Conservation (phyloP, 2,797 vertebrate species). For the Mionectes olivaceus region DNA sequence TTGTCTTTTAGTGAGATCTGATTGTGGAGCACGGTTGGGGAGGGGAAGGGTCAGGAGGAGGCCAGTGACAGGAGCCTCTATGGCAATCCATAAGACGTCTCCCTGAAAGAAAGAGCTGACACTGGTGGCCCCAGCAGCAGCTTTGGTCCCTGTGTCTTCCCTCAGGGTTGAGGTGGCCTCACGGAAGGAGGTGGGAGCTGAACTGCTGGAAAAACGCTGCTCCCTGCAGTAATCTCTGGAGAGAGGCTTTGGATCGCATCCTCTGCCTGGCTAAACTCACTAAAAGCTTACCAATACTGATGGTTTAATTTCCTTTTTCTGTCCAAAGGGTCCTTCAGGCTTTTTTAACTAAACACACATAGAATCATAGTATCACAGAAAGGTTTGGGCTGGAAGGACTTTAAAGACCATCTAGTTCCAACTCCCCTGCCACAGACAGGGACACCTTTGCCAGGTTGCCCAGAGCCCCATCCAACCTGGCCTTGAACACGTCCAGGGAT, state of each 20-base stretch:
- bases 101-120: background rate
- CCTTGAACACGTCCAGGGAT: background rate
- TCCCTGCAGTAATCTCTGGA: background rate
- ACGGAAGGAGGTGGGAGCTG: background rate
- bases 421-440: background rate
- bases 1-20: conserved; percentile 69
- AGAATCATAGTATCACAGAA: background rate
- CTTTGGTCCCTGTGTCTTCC: background rate
- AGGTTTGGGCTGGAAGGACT: background rate
- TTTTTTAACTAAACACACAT: background rate
- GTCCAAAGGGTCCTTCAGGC: background rate
- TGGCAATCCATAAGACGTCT: background rate
- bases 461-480: background rate
- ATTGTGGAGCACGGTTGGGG: background rate
- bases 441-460: background rate
- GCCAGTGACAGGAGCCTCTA: background rate
- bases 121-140: fast-evolving
- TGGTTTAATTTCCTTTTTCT: background rate
- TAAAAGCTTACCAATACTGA: background rate
- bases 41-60: conserved; percentile 50
- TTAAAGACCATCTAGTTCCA: background rate
- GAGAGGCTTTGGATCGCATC: background rate
- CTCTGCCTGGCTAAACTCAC: background rate
- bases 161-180: fast-evolving
- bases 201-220: background rate